Evolutionary conservation across 2,113 vertebrate species (phyloP), one percentile per base, ranked within the genome.

Genomic region (Empidonax traillii): DNA sequence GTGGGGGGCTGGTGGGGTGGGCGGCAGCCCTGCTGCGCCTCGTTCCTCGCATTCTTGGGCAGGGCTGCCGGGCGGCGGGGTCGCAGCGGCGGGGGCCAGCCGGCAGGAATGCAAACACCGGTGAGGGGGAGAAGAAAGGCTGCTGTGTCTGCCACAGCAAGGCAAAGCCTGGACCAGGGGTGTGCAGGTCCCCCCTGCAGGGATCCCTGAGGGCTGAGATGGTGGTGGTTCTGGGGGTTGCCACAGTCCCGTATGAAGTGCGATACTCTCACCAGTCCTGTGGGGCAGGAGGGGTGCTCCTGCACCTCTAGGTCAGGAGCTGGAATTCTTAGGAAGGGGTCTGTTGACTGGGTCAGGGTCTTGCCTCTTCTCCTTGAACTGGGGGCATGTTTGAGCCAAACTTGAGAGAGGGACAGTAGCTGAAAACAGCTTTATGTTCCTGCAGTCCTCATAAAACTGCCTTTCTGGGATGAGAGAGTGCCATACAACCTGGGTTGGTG

Each of bases 71-170:
- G 90, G 94, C 14, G 73, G 90, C 2, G 43, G 96, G 96, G 96
- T 95, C 94, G 47, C 1, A 12, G 81, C 20, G 19, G 94, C 2
- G 39, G 90, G 90, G 89, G 94, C 96, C 86, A 12, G 62, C 69
- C 78, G 2, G 65, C 90, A 96, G 96, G 96, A 96, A 96, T 96
- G 96, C 96, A 96, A 96, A 96, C 94, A 96, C 94, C 80, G 94
- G 86, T 76, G 30, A 37, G 62, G 91, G 91, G 89, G 73, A 89
- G 90, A 93, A 95, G 96, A 96, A 97, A 97, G 96, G 69, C 90
- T 1, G 53, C 96, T 93, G 93, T 96, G 96, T 97, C 78, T 90
- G 92, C 77, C 1, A 10, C 5, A 1, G 95, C 2, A 13, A 37
- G 68, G 65, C 1, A 1, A 87, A 93, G 72, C 71, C 58, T 3